Percentiles rank a stretch among this genome's conserved stretches.
These are phyloP conservation scores for Alviniconcha marisindica DNA, from an alignment of 1,140 invertebrate species.

Conservation along the genomic window DNA sequence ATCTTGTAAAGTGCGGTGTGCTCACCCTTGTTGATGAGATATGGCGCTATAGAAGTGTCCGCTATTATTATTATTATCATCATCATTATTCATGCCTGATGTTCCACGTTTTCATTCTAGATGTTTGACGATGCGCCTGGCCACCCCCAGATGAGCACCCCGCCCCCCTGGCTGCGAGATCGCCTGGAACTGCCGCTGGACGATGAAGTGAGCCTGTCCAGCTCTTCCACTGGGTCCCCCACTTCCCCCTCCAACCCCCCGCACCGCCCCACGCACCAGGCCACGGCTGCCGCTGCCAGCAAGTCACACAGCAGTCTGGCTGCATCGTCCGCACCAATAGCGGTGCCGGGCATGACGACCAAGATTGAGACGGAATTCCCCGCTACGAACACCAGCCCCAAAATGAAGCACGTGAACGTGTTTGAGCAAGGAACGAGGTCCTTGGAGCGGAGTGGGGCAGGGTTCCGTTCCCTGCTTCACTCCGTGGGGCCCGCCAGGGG, in stretches of 20 bases:
- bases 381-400: conserved; percentile 69
- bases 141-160: conserved; percentile 66
- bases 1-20: no score
- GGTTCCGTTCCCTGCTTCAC: conserved; percentile 4
- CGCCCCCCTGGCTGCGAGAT: conserved; percentile 68
- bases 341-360: conserved; percentile 51
- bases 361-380: conserved; percentile 73
- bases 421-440: conserved; percentile 51
- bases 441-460: conserved; percentile 31
- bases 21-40: no score
- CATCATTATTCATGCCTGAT: no score
- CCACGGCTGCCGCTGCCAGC: conserved; percentile 31
- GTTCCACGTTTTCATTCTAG: no score
- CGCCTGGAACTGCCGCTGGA: conserved; percentile 42
- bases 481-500: neutral
- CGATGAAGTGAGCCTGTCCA: conserved; percentile 35
- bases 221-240: conserved; percentile 43
- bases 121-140: conserved; percentile 58
- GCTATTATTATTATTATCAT: no score
- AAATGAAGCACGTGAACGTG: conserved; percentile 68
- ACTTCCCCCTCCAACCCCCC: conserved; percentile 48
- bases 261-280: no score
- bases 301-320: conserved; percentile 9
- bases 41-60: no score
- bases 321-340: conserved; percentile 6